phyloP scores from a whole-genome alignment of 1,140 invertebrate genomes.

The Venustaconcha ellipsiformis region DNA sequence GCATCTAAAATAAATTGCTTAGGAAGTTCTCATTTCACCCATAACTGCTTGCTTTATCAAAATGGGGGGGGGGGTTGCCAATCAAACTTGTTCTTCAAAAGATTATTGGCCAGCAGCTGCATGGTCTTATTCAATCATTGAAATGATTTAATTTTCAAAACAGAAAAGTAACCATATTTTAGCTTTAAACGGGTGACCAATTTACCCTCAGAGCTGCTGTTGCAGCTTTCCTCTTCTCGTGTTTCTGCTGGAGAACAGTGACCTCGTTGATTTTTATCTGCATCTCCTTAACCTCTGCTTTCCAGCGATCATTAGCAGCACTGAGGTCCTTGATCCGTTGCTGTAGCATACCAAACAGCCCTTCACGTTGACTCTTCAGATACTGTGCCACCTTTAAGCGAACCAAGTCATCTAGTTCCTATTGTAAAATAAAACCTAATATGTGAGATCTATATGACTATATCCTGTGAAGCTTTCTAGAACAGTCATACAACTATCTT shows the following conservation, averaged over 20 bases:
- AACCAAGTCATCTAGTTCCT: conserved; percentile 37
- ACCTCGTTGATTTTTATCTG: conserved; percentile 53
- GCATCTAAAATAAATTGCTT: conserved; percentile 11
- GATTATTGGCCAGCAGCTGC: not conserved
- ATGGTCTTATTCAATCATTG: not conserved
- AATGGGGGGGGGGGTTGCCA: too few relatives aligned
- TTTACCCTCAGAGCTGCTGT: conserved; percentile 45
- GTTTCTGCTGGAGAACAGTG: conserved; percentile 41
- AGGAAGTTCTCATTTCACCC: not conserved
- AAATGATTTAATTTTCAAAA: not conserved
- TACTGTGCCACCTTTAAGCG: conserved; percentile 31
- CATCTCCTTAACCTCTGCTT: conserved; percentile 47
- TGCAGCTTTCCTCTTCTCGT: conserved; percentile 49
- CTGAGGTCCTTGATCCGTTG: conserved; percentile 72
- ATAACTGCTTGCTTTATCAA: too few relatives aligned
- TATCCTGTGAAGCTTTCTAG: too few relatives aligned
- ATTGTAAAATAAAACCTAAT: not conserved
- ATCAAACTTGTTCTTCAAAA: too few relatives aligned
- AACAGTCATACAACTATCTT: too few relatives aligned
- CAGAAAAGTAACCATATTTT: conserved; percentile 5
- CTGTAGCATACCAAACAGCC: conserved; percentile 24
- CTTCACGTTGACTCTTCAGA: conserved; percentile 26
- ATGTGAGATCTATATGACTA: not conserved
- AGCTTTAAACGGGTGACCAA: not conserved
- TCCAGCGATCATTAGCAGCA: conserved; percentile 50